Base-by-base conservation (phyloP, 92 coral and sea anemone genomes). In the Phymanthus crucifer region DNA sequence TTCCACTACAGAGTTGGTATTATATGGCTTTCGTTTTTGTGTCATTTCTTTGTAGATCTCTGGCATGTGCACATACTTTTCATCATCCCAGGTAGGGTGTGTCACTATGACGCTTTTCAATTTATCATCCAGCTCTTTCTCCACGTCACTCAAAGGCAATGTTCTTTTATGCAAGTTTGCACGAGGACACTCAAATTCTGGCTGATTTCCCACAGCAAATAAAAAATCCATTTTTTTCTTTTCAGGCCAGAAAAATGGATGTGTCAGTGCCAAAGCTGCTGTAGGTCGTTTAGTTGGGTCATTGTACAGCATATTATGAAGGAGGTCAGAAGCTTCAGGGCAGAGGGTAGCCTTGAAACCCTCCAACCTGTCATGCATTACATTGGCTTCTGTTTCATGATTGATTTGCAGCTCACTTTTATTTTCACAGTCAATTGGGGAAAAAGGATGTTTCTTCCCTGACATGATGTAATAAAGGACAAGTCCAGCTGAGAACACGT, bases 191-290 rank as follows among this genome's bases (percentile, higher is more conserved):
- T 65, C 86, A 35, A 89, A 65, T 75, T 91, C 94, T 35, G 56
- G 81, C 48, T 88, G 95, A 48, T 85, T 80, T 38, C 92, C 92
- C 8, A 91, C 88, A 11, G 74, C 61, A 36, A 3, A 32, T 8
- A 91, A 66, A 71, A 91, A 84, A 0, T 65, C 80, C 40, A 74
- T 71, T 73, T 91, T 88, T 35, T 47, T 85, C 43, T 81, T 71
- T 19, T 82, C 40, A 40, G 86, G 52, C 94, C 94, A 90, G 50
- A 90, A 85, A 31, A 84, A 80, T 14, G 94, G 89, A 77, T 80
- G 88, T 6, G 54, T 26, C 56, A 47, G 54, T 26, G 84, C 23
- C 32, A 64, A 46, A 2, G 70, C 11, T 4, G 92, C 88, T 26
- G 70, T 26, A 33, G 88, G 87, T 17, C 95, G 90, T 24, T 45